Conservation (phyloP, 2,113 vertebrate species). For the Lophochroa leadbeateri region DNA sequence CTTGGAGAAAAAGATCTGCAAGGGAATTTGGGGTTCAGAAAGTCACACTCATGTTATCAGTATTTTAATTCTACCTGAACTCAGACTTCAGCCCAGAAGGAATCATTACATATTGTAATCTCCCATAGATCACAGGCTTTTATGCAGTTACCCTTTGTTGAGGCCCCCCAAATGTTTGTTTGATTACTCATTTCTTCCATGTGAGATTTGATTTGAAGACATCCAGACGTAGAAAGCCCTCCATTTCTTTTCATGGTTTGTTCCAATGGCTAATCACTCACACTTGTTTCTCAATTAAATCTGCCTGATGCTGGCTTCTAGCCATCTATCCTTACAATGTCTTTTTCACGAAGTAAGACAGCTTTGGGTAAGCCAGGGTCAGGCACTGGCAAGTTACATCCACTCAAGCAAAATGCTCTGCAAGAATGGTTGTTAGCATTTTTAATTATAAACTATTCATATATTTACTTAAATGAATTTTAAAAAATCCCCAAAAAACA, state of each 20-base stretch:
- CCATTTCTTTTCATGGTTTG: not conserved
- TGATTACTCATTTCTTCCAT: slow-evolving; percentile 32
- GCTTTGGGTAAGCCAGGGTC: not conserved
- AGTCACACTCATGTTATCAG: not conserved
- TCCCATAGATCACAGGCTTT: not conserved
- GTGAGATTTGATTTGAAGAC: slow-evolving; percentile 39
- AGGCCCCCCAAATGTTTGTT: not conserved
- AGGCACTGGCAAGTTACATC: not conserved
- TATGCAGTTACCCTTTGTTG: not conserved
- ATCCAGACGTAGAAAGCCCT: not conserved
- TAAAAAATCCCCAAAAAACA: not conserved
- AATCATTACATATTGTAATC: not conserved
- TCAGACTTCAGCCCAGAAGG: not conserved
- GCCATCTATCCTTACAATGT: not conserved
- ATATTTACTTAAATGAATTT: not conserved
- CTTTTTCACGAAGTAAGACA: not conserved
- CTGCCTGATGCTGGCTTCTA: not conserved
- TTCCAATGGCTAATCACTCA: slow-evolving; percentile 21
- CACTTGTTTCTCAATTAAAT: slow-evolving; percentile 29
- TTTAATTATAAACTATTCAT: not conserved
- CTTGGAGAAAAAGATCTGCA: not conserved
- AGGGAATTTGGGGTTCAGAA: slow-evolving; percentile 1
- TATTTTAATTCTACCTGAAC: not conserved
- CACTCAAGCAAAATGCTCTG: not conserved
- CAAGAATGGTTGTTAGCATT: not conserved